Evolutionary conservation across 1,140 invertebrate species (phyloP), one percentile per base, ranked within the genome.

Genomic region (Zaprionus nigranus): DNA sequence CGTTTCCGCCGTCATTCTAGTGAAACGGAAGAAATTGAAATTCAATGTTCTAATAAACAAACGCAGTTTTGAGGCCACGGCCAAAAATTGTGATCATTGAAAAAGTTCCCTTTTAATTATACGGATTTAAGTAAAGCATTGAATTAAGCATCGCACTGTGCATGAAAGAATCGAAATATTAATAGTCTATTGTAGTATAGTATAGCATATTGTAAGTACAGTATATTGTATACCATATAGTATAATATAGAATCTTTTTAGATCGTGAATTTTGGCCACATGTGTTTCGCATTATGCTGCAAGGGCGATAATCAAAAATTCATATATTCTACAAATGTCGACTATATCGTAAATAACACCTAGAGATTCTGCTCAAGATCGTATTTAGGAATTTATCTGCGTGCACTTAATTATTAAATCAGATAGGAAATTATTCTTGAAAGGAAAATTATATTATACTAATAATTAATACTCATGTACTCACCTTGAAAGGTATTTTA

Each of bases 221-320:
- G 12, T 43, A 43, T 7, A 43, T 4, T 43, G n/a, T 43, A 2
- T n/a, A 43, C 15, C 34, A 36, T 36, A 36, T 9, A 38, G 36
- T 38, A 38, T 4, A 38, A 38, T 56, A 4, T 22, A 53, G n/a
- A n/a, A 56, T 70, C 34, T 13, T 9, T 22, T 51, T 15, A 30
- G 34, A n/a, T 34, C 56, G 3, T 43, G 34, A 6, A 11, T 13
- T n/a, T 12, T 30, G 22, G 17, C 13, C 46, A 77, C 81, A 86
- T 79, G 51, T 86, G 79, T 82, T 86, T 76, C 56, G 53, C 73
- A 80, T 86, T 80, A 82, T 54, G 53, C 43, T 74, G 57, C 22
- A 88, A 83, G 69, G 77, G 70, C 76, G 51, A 34, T 13, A 17
- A 40, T 40, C n/a, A 46, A 43, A 43, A 66, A 34, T 22, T 43